Conservation (phyloP, 1,140 invertebrate species). For the Drosophila ananassae region DNA sequence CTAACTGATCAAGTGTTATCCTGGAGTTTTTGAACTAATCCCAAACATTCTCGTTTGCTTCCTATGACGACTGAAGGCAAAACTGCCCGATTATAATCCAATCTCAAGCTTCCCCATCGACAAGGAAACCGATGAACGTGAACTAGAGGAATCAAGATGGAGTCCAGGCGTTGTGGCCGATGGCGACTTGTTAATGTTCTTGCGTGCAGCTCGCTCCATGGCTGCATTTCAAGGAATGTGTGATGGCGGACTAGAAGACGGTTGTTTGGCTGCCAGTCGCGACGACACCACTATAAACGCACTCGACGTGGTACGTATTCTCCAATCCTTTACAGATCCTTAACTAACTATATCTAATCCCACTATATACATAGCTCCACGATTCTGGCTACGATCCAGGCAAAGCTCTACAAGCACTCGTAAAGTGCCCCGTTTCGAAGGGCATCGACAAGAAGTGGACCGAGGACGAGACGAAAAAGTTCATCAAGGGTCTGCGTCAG, state of each 20-base stretch:
- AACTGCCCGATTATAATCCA: constrained; percentile 85
- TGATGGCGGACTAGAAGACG: constrained; percentile 98
- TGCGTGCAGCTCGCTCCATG: constrained; percentile 97
- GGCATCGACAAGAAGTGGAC: constrained; percentile 99
- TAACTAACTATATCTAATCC: neutral
- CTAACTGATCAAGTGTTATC: constrained; percentile 60
- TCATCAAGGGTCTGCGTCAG: constrained; percentile 98
- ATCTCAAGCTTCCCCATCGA: constrained; percentile 84
- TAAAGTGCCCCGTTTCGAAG: constrained; percentile 98
- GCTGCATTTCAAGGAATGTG: constrained; percentile 97
- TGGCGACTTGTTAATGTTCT: constrained; percentile 98
- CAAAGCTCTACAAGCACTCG: constrained; percentile 96
- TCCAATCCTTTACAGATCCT: neutral
- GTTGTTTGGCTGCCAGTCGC: constrained; percentile 96
- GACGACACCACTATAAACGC: constrained; percentile 99
- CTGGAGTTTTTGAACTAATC: constrained; percentile 73
- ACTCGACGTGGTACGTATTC: constrained; percentile 91
- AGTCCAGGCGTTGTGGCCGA: constrained; percentile 95
- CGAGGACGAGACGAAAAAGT: constrained; percentile 98
- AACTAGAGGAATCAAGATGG: constrained; percentile 95
- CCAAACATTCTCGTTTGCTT: constrained; percentile 74
- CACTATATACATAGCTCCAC: constrained; percentile 88
- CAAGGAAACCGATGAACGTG: constrained; percentile 84
- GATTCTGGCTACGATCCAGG: constrained; percentile 97
- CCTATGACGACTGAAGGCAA: constrained; percentile 83